phyloP scores from a whole-genome alignment of 2,113 vertebrate species.

The Dasyornis broadbenti region DNA sequence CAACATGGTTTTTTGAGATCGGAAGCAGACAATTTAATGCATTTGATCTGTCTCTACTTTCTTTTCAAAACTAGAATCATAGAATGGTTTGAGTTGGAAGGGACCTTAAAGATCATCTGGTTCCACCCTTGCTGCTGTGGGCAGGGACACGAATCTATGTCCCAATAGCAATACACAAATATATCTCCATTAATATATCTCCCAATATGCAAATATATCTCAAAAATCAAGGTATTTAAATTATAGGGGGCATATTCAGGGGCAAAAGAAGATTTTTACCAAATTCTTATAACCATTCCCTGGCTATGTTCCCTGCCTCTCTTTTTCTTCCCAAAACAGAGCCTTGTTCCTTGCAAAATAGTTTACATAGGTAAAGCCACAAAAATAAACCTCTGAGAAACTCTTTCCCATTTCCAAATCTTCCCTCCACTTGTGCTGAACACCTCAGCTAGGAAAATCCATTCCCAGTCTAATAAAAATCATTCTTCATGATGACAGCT shows the following conservation, averaged over 20 bases:
- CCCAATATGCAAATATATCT: background rate
- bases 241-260: background rate
- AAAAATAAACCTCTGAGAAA: background rate
- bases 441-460: background rate
- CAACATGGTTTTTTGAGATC: background rate
- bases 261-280: background rate
- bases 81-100: background rate
- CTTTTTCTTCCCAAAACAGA: background rate
- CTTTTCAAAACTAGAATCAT: background rate
- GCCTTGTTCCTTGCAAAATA: background rate
- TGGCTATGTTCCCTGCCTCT: background rate
- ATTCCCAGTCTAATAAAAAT: background rate
- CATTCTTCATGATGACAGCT: background rate
- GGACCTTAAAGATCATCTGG: background rate
- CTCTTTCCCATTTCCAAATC: background rate
- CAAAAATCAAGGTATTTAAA: background rate
- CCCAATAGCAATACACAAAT: background rate
- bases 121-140: background rate
- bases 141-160: rapidly evolving
- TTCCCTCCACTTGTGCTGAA: background rate
- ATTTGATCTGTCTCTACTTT: background rate
- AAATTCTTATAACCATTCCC: background rate
- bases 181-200: background rate
- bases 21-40: background rate
- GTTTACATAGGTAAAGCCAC: background rate